Evolutionary conservation across 2,888 invertebrate genomes (phyloP), one percentile per base, ranked within the genome.

Genomic region (Pyralis farinalis): DNA sequence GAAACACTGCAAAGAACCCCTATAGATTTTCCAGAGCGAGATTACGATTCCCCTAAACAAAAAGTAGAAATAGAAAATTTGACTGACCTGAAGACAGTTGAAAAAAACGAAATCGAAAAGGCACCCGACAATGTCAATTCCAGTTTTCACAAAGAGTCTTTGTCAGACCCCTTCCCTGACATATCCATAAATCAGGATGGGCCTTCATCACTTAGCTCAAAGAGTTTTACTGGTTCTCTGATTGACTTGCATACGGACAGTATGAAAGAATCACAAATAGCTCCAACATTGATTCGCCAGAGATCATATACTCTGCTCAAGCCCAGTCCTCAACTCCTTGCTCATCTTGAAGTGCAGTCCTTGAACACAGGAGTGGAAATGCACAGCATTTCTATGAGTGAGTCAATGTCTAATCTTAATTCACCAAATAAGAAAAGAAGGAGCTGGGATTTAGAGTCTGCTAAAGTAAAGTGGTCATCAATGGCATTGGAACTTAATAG

Each of bases 221-320:
- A 89, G 66, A 79, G 86, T 66, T 76, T 84, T 55, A 67, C 89
- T 5, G 89, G 90, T 1, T 90, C 90, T n/a, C 67, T 90, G 0
- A 80, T 81, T 48, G 76, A 90, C 47, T 67, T 90, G 37, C 75
- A 85, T 41, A 72, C 69, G 7, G 77, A 79, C 6, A 74, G 74
- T 49, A 45, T 61, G 1, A 82, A 71, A 51, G 71, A 63, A 1
- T 45, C 63, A 1, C 58, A 67, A 41, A 46, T 44, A 8, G 42
- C 41, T 34, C 76, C 87, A 3, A 75, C 81, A 51, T 71, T 94
- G 40, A 86, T 93, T 7, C 89, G 96, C 37, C 94, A 94, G 60
- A 92, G 94, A 46, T 96, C 96, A 0, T 96, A 96, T 62, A 94
- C 94, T 0, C 74, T 96, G 34, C 92, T 95, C 0, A 86, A 91